Evolutionary conservation across 2,113 vertebrate genomes (phyloP).

Genomic region (Archocentrus centrarchus): DNA sequence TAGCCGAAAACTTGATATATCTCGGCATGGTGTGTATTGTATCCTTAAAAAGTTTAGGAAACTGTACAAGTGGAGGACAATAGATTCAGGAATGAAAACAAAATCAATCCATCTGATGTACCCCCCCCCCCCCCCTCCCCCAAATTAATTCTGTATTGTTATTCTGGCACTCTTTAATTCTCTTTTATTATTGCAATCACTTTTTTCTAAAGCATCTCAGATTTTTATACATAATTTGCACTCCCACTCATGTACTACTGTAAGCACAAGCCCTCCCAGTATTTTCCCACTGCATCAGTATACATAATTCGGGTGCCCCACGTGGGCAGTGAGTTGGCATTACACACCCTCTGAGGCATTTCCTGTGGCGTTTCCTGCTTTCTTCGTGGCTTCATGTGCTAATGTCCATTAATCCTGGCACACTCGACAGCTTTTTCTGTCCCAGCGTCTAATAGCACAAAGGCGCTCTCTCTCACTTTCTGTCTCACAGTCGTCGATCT

Average conservation of each 20-base stretch:
- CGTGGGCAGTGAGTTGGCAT: constrained; percentile 72
- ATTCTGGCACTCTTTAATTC: background rate
- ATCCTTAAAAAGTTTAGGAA: background rate
- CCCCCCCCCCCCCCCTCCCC: too few species aligned
- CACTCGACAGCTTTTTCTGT: constrained; percentile 59
- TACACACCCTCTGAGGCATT: constrained; percentile 80
- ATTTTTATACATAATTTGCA: constrained; percentile 25
- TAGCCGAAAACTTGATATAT: background rate
- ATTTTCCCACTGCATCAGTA: constrained; percentile 63
- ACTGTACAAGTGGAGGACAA: background rate
- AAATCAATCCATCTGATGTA: background rate
- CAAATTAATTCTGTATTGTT: too few species aligned
- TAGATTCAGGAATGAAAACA: background rate
- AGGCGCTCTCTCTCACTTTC: constrained; percentile 54
- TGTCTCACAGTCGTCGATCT: constrained; percentile 19
- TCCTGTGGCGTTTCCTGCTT: constrained; percentile 76
- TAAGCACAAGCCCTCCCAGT: constrained; percentile 23
- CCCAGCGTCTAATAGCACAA: constrained; percentile 65
- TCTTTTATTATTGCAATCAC: background rate
- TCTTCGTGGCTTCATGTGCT: constrained; percentile 65
- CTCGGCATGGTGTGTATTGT: background rate
- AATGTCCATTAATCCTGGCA: constrained; percentile 73
- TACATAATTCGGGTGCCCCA: constrained; percentile 50
- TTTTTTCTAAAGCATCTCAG: background rate
- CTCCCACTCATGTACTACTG: background rate